Base-by-base conservation (phyloP, 2,888 invertebrate genomes). In the Polydrusus cervinus region DNA sequence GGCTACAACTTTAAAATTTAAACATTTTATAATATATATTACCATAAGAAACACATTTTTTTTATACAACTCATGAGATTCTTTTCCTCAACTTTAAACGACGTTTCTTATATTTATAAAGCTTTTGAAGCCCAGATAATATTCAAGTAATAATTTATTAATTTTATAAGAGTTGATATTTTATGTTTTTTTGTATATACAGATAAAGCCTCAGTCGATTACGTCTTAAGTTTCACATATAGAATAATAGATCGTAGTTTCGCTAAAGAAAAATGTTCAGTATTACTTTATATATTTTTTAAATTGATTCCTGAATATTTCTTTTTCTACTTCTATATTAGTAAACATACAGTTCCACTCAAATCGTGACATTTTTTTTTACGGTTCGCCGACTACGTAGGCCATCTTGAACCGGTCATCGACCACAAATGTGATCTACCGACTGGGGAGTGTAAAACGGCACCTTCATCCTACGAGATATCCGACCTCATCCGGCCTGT, bases 171-270 rank as follows among this genome's bases (percentile, higher is more conserved):
- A 30, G 16, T 66, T 45, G 66, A 51, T 66, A 66, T 53, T 66
- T 57, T 66, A 49, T 65, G 18, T 51, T 66, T 34, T 67, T 9
- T 83, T 81, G n/a, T 83, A 76, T 83, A 76, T 83, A 83, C 83
- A 83, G 76, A 81, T 71, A 81, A 83, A 82, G 82, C 82, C 73
- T 83, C 82, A 82, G 82, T 83, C 83, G 79, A 80, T 79, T 79
- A 74, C 79, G 79, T 78, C 73, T 81, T 80, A 80, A 51, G 51
- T 51, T 51, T 30, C 66, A 66, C 64, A 66, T 65, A 51, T 51
- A 53, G 25, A 49, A 45, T 53, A 25, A 53, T 53, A 53, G 10
- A 53, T 53, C 25, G 14, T 34, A 11, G 34, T 34, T 13, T 7
- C 14, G n/a, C 14, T 55, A 34, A 14, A 55, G 34, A 14, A 34